Base-by-base conservation (phyloP, 1,140 invertebrate species). In the Drosophila rufa region DNA sequence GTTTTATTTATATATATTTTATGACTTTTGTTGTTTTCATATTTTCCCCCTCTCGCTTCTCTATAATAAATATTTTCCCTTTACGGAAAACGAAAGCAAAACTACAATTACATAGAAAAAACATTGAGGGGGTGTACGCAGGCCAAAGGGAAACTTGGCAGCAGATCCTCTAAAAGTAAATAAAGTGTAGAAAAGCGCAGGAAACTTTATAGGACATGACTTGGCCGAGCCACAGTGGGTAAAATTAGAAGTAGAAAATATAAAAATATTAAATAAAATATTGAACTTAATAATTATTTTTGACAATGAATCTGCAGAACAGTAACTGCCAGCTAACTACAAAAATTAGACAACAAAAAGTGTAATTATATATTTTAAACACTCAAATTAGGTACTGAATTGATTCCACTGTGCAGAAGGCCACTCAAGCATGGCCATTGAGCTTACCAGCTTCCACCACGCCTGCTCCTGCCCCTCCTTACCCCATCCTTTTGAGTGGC, bases 171-270 rank as follows among this genome's bases (percentile, higher is more conserved):
- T 45, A 51, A 78, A 53, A 78, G 82, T 80, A 85, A 85, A 78
- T 81, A 61, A 70, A 71, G 48, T 71, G 61, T 45, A 53, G 59
- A 64, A 81, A 59, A 67, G 66, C 30, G 60, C 70, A 77, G 64
- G 27, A 79, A 87, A 83, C 80, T 86, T 82, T 80, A 64, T 70
- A 80, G 75, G 59, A 85, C 84, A 80, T 86, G 83, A 86, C 83
- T 74, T 66, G 67, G 69, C 60, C 14, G 40, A 55, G 58, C 9
- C 64, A 68, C 51, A 36, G 46, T 40, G 30, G 36, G 15, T 9
- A n/a, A 43, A n/a, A 8, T 43, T 43, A 22, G 19, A 22, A 22
- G 3, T 4, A 15, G 33, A 11, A 33, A 33, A 33, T 33, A 33
- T 9, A 17, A 5, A 15, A n/a, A 25, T n/a, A 42, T 11, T 57